Conservation (phyloP, 1,140 invertebrate species). For the Adelges cooleyi region DNA sequence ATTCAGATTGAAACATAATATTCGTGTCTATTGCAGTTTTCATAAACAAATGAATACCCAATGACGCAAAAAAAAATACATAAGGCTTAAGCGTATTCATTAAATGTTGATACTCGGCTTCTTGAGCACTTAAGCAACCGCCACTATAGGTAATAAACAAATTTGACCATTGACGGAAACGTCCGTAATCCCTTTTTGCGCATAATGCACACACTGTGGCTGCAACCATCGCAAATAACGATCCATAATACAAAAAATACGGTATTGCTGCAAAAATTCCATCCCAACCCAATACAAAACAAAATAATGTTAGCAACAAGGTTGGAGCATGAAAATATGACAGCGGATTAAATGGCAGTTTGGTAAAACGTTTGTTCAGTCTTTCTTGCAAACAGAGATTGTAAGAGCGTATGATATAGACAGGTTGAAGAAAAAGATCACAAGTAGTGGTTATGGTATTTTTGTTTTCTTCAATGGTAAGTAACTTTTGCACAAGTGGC, state of each 20-base stretch:
- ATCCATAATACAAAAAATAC: slow-evolving; percentile 38
- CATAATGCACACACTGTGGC: slow-evolving; percentile 39
- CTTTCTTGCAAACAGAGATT: slow-evolving; percentile 18
- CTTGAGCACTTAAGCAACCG: slow-evolving; percentile 54
- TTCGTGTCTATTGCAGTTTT: slow-evolving; percentile 63
- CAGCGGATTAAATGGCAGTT: slow-evolving; percentile 25
- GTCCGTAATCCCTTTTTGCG: slow-evolving; percentile 34
- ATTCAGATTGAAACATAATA: slow-evolving; percentile 70
- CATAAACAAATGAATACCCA: slow-evolving; percentile 59
- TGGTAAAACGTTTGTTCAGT: slow-evolving; percentile 17
- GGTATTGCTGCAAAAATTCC: slow-evolving; percentile 38
- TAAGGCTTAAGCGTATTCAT: slow-evolving; percentile 69
- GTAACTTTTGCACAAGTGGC: slow-evolving; percentile 50
- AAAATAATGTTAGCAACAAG: slow-evolving; percentile 34
- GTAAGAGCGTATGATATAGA: slow-evolving; percentile 29
- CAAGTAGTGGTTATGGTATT: slow-evolving; percentile 44
- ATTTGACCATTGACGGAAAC: slow-evolving; percentile 52
- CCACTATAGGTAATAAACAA: slow-evolving; percentile 57
- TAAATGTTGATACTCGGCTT: slow-evolving; percentile 69
- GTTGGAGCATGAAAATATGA: slow-evolving; percentile 29
- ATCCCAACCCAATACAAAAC: slow-evolving; percentile 38
- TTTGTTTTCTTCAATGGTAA: slow-evolving; percentile 40
- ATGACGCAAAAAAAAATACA: slow-evolving; percentile 59
- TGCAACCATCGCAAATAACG: slow-evolving; percentile 38
- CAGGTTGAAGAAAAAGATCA: slow-evolving; percentile 42